phyloP scores from a whole-genome alignment of 2,797 vertebrate genomes.

The Hozukius guyotensis region DNA sequence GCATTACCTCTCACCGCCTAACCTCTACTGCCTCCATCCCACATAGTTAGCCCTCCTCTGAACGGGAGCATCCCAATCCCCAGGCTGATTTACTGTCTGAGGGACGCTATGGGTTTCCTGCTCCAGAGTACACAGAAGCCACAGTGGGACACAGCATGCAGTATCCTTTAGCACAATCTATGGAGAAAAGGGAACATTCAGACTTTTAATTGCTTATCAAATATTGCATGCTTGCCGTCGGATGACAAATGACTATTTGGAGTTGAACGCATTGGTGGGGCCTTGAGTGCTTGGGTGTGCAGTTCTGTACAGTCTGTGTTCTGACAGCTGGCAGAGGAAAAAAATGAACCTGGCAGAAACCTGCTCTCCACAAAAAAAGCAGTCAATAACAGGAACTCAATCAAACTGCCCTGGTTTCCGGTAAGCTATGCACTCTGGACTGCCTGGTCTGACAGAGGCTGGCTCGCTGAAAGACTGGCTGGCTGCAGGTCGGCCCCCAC shows the following conservation, averaged over 20 bases:
- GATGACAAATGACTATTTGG: slow-evolving; percentile 71
- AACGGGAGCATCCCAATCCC: slow-evolving; percentile 67
- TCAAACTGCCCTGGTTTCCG: slow-evolving; percentile 92
- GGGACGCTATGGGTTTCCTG: slow-evolving; percentile 49
- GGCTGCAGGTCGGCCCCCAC: slow-evolving; percentile 72
- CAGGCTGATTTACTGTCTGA: slow-evolving; percentile 67
- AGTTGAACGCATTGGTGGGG: slow-evolving; percentile 52
- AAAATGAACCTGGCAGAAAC: slow-evolving; percentile 78
- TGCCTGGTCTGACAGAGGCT: slow-evolving; percentile 76
- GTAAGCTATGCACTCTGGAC: slow-evolving; percentile 78
- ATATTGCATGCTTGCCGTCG: slow-evolving; percentile 52
- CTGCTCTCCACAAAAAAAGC: slow-evolving; percentile 81
- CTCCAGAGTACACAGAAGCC: slow-evolving; percentile 49
- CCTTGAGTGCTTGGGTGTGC: slow-evolving; percentile 55
- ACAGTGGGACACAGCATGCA: slow-evolving; percentile 21
- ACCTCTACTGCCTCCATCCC: slow-evolving; percentile 66
- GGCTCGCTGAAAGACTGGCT: slow-evolving; percentile 74
- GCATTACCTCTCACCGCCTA: slow-evolving; percentile 74
- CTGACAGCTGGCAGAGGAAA: slow-evolving; percentile 77
- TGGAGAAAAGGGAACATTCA: slow-evolving; percentile 32
- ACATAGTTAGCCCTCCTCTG: slow-evolving; percentile 60
- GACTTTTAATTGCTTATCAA: slow-evolving; percentile 62
- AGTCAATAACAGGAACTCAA: slow-evolving; percentile 96
- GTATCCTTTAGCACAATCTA: slow-evolving; percentile 22
- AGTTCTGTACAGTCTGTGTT: slow-evolving; percentile 70